A percentile compares a stretch with the other conserved stretches of the same genome.
phyloP scores from a whole-genome alignment of 2,797 vertebrate genomes.

The Fratercula arctica region DNA sequence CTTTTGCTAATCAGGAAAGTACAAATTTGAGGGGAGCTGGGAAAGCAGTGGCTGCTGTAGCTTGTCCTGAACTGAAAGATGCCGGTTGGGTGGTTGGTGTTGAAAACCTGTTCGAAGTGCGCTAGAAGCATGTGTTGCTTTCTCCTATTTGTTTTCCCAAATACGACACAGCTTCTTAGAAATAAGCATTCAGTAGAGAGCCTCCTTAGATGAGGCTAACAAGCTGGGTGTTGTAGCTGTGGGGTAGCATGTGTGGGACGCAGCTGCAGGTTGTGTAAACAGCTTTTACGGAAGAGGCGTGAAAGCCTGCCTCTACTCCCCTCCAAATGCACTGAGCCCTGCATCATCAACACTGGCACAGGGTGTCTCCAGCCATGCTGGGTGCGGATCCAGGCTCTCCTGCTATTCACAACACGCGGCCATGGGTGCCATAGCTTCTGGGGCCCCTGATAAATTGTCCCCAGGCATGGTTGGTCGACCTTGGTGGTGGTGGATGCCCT shows the following conservation, averaged over 20 bases:
- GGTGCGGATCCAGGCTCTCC: not conserved
- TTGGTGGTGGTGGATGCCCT: not conserved
- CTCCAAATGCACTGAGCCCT: not conserved
- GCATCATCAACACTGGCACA: not conserved
- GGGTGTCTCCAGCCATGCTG: not conserved
- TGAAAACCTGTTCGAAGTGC: not conserved
- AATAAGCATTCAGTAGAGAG: not conserved
- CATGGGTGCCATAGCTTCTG: rapidly evolving
- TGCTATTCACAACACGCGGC: not conserved
- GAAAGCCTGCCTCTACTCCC: not conserved
- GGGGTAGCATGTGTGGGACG: rapidly evolving
- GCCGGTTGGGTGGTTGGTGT: rapidly evolving
- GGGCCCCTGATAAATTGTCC: not conserved
- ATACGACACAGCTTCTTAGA: not conserved
- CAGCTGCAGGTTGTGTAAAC: not conserved
- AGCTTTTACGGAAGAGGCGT: not conserved
- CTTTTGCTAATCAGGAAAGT: not conserved
- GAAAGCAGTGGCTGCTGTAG: not conserved
- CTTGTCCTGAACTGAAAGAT: not conserved
- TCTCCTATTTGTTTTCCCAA: not conserved
- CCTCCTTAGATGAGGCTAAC: not conserved
- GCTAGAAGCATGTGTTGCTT: not conserved
- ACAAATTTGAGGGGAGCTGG: not conserved
- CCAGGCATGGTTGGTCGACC: not conserved
- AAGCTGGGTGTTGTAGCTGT: not conserved